These are phyloP conservation scores for Porites cylindrica DNA, from an alignment of 92 coral and sea anemone species.

Conservation along the genomic window DNA sequence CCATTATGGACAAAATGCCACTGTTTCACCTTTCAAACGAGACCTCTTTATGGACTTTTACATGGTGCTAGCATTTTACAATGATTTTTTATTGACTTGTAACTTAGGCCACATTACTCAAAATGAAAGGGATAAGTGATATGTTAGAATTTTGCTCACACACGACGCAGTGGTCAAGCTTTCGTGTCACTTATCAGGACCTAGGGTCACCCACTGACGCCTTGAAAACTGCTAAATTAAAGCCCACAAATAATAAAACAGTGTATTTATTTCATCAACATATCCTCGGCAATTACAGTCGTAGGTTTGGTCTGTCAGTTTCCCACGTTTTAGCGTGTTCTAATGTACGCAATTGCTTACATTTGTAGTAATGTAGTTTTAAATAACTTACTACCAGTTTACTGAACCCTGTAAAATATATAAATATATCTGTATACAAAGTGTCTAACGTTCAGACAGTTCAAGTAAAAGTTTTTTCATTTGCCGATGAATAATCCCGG, in stretches of 20 bases:
- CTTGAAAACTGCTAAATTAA: not conserved
- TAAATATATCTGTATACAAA: too few species aligned
- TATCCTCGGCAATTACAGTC: slow-evolving; percentile 7
- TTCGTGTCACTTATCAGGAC: slow-evolving; percentile 13
- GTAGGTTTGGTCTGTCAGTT: too few species aligned
- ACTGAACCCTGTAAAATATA: too few species aligned
- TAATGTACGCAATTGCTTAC: not conserved
- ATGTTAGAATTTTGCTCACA: slow-evolving; percentile 9
- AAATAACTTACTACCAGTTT: not conserved
- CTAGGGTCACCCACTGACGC: slow-evolving; percentile 21
- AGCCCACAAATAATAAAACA: slow-evolving; percentile 18
- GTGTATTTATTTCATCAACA: not conserved
- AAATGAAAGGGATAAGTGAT: not conserved
- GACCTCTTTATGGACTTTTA: too few species aligned
- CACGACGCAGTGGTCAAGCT: not conserved
- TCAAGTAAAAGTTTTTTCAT: too few species aligned
- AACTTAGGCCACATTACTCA: too few species aligned
- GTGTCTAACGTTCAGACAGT: too few species aligned
- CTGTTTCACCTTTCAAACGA: too few species aligned
- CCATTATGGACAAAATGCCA: too few species aligned
- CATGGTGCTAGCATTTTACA: too few species aligned
- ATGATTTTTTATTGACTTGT: too few species aligned
- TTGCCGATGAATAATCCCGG: too few species aligned
- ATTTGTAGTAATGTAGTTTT: not conserved
- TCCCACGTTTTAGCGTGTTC: not conserved